Conservation (phyloP, 2,797 vertebrate species). For the Gambusia yucatana region DNA sequence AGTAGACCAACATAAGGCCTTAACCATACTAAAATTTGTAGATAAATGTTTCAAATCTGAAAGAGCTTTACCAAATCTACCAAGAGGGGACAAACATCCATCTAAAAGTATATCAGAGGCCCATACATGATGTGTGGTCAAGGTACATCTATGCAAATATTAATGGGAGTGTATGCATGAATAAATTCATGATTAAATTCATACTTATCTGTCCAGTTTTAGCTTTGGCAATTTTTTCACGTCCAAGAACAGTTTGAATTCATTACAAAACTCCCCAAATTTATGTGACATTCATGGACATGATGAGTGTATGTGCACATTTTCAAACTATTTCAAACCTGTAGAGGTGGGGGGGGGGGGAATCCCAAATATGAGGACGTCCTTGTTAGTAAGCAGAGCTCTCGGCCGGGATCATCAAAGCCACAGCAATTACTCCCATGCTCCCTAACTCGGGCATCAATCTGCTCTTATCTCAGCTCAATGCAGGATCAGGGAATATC, state of each 20-base stretch:
- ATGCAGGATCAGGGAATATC: constrained; percentile 78
- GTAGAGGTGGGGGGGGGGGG: background rate
- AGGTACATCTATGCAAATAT: background rate
- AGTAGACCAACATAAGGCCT: background rate
- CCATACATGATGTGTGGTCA: background rate
- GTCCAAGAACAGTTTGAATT: background rate
- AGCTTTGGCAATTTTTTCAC: background rate
- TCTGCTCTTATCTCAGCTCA: constrained; percentile 79
- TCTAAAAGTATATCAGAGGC: background rate
- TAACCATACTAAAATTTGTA: background rate
- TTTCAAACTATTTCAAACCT: constrained; percentile 45
- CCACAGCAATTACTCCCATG: constrained; percentile 76
- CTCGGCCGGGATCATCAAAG: constrained; percentile 80
- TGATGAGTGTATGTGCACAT: background rate
- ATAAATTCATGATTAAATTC: background rate
- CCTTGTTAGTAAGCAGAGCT: constrained; percentile 79
- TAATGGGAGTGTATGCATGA: background rate
- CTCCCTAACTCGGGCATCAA: constrained; percentile 78
- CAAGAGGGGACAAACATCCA: background rate
- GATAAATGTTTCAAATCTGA: background rate
- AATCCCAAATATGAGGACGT: constrained; percentile 72
- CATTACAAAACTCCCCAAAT: background rate
- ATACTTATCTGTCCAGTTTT: background rate
- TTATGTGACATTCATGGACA: background rate
- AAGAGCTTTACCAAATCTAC: background rate